Evolutionary conservation across 2,797 vertebrate genomes (phyloP).

Genomic region (Tachyglossus aculeatus): DNA sequence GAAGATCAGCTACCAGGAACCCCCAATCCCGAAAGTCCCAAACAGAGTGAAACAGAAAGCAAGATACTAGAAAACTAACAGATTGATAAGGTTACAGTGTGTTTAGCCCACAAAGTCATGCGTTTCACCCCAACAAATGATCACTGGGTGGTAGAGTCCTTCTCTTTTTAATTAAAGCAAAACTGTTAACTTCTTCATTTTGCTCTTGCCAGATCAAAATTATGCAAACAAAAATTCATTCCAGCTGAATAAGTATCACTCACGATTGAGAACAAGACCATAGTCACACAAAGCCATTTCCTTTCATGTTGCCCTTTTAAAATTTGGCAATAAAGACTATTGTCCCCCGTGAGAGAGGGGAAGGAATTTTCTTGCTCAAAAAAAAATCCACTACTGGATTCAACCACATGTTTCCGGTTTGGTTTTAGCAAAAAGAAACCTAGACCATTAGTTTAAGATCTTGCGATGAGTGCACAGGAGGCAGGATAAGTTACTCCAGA

Average conservation of each 20-base stretch:
- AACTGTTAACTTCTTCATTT: neutral
- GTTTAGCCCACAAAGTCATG: neutral
- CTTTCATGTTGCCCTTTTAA: too few relatives aligned
- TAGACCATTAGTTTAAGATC: neutral
- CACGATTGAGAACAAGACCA: neutral
- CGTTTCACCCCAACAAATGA: too few relatives aligned
- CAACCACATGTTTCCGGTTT: neutral
- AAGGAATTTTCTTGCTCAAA: neutral
- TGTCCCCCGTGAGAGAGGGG: neutral
- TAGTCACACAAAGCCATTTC: neutral
- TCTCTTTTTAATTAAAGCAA: neutral
- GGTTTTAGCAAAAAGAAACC: neutral
- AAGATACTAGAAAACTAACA: neutral
- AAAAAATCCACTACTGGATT: neutral
- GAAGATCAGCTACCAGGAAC: neutral
- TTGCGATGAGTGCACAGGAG: neutral
- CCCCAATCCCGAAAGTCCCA: neutral
- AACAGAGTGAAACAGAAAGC: neutral
- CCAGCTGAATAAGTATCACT: neutral
- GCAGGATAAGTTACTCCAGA: neutral
- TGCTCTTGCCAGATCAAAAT: neutral
- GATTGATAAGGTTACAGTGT: neutral
- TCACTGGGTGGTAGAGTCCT: too few relatives aligned
- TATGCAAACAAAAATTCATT: neutral
- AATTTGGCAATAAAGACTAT: neutral